Base-by-base conservation (phyloP, 2,888 invertebrate species). In the Eristalis pertinax region DNA sequence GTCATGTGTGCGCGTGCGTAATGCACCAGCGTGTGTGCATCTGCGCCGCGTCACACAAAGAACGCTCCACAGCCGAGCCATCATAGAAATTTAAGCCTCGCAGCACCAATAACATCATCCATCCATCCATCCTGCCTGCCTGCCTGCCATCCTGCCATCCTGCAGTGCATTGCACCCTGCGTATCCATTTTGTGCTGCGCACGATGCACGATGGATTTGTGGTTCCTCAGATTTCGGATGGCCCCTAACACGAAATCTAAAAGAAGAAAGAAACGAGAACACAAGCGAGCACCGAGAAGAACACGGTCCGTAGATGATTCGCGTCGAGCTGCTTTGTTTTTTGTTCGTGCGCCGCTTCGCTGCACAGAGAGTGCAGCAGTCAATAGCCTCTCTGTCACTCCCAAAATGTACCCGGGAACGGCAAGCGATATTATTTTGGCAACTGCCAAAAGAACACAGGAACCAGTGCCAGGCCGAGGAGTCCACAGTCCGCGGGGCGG, bases 81-180 rank as follows among this genome's bases (percentile, higher is more conserved):
- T 82, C 86, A 86, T 86, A 82, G 86, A 86, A 86, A 86, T 63
- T 82, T 86, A 86, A 86, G 83, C 82, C 86, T 72, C 67, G n/a
- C 70, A 68, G 29, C 24, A 79, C 73, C 38, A 60, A 75, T 38
- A 60, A 60, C 22, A 58, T 58, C 67, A 60, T 58, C 69, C 60
- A 79, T 62, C 65, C 72, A 70, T 75, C 50, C 67, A 62, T 75
- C 84, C 60, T 41, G 60, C 62, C 73, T 8, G n/a, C 50, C 50
- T 19, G 50, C 50, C 19, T 4, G 7, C 19, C n/a, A 19, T 8
- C 50, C 2, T 4, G 26, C 63, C 24, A 41, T 24, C n/a, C 35
- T 15, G 13, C 50, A 75, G 86, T 82, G 78, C 86, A 86, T 79
- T 86, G 86, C 86, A 82, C 86, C 67, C 83, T 65, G 32, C 64